Percentiles rank a stretch among this genome's conserved stretches.
Conservation (phyloP, 2,888 invertebrate species). For the Carpatolechia fugitivella region DNA sequence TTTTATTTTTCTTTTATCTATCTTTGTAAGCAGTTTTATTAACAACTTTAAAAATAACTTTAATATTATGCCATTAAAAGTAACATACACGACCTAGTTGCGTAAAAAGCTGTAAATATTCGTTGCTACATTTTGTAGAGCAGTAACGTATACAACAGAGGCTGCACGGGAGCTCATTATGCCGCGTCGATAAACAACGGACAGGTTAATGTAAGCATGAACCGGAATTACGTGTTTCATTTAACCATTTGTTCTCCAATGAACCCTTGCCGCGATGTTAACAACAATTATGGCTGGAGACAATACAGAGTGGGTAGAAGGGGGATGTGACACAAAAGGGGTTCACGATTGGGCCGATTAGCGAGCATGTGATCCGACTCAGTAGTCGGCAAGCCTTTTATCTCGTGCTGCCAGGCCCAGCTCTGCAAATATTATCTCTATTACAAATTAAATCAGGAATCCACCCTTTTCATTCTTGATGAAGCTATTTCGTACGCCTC, state of each 20-base stretch:
- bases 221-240: constrained; percentile 13
- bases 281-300: constrained; percentile 14
- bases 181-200: neutral
- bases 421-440: constrained; percentile 46
- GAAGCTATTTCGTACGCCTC: constrained; percentile 14
- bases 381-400: constrained; percentile 54
- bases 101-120: neutral
- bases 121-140: neutral
- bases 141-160: no score
- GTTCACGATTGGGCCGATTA: constrained; percentile 36
- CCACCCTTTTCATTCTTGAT: constrained; percentile 43
- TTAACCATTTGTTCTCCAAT: constrained; percentile 13
- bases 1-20: neutral
- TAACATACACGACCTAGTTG: neutral
- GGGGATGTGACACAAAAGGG: constrained; percentile 13
- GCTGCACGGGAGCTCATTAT: neutral
- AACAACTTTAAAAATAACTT: neutral
- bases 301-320: constrained; percentile 10
- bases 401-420: constrained; percentile 45
- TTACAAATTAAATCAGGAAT: constrained; percentile 54
- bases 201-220: neutral
- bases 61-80: neutral
- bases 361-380: constrained; percentile 42
- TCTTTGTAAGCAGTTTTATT: neutral
- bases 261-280: constrained; percentile 15